A percentile compares a stretch with the other conserved stretches of the same genome.
phyloP scores from a whole-genome alignment of 30 jellyfish, hydroid and myxozoan species.

The Chrysaora quinquecirrha region DNA sequence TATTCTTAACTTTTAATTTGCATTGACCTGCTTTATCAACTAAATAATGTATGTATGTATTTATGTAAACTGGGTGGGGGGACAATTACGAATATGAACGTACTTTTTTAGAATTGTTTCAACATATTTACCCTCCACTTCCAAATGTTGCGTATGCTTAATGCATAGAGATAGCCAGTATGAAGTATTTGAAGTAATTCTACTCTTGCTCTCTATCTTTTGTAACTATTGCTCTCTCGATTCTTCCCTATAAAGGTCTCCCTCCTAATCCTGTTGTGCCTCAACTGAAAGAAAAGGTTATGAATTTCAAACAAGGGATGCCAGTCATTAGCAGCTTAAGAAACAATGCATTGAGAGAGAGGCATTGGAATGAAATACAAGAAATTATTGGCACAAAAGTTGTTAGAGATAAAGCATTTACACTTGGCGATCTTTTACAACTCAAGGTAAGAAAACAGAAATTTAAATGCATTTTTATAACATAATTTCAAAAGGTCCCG shows the following conservation, averaged over 20 bases:
- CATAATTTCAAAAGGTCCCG: no score
- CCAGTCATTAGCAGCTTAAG: slow-evolving; percentile 86
- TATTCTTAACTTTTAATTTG: neutral
- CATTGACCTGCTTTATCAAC: slow-evolving; percentile 16
- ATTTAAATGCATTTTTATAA: no score
- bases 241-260: no score
- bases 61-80: neutral
- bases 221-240: no score
- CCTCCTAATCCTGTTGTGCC: slow-evolving; percentile 84
- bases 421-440: slow-evolving; percentile 78
- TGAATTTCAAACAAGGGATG: slow-evolving; percentile 73
- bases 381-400: slow-evolving; percentile 64
- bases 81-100: no score
- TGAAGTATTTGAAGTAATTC: no score
- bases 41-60: slow-evolving; percentile 14
- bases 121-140: no score
- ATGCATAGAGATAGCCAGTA: no score
- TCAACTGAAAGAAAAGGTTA: slow-evolving; percentile 63
- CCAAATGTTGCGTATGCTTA: no score
- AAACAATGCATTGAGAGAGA: slow-evolving; percentile 68
- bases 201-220: no score
- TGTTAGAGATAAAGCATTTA: slow-evolving; percentile 61
- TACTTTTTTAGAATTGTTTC: no score
- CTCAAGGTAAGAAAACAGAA: no score
- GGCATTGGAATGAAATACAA: slow-evolving; percentile 87